Percentiles rank a stretch among this genome's conserved stretches.
These are phyloP conservation scores for Pocillopora verrucosa DNA, from an alignment of 64 coral and sea anemone species.

Conservation along the genomic window DNA sequence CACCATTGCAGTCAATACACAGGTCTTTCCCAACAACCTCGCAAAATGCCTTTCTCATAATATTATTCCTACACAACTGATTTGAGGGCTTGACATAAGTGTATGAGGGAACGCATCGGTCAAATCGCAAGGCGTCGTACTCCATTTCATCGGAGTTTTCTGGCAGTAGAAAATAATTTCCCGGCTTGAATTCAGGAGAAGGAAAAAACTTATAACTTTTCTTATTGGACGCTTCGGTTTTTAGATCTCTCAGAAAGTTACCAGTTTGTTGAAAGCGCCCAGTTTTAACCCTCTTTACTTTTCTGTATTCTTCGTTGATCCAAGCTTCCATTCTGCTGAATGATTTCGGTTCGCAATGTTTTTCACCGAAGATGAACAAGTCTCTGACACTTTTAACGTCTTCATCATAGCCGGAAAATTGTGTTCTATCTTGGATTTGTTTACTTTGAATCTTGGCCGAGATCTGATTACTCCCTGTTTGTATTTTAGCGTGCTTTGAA, in stretches of 20 bases:
- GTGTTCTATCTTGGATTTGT: slow-evolving; percentile 31
- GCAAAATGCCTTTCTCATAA: slow-evolving; percentile 67
- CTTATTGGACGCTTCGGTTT: background rate
- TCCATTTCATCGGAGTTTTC: slow-evolving; percentile 6
- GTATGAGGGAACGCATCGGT: slow-evolving; percentile 28
- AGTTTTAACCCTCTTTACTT: background rate
- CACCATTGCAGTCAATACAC: slow-evolving; percentile 80
- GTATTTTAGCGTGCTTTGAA: background rate
- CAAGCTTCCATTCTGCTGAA: slow-evolving; percentile 18
- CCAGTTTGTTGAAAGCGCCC: background rate
- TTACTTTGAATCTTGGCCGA: slow-evolving; percentile 1
- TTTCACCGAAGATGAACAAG: slow-evolving; percentile 36
- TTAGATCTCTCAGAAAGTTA: background rate
- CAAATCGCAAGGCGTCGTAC: background rate
- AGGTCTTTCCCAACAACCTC: slow-evolving; percentile 69
- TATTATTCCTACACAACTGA: slow-evolving; percentile 45
- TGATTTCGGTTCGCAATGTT: slow-evolving; percentile 20
- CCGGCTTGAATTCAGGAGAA: slow-evolving; percentile 74
- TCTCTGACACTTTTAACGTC: slow-evolving; percentile 34
- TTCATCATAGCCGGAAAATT: background rate
- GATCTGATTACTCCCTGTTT: background rate
- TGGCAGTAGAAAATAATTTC: slow-evolving; percentile 53
- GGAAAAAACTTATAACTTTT: slow-evolving; percentile 22
- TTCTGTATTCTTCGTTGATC: slow-evolving; percentile 9
- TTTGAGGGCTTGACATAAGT: slow-evolving; percentile 15